A percentile compares a stretch with the other conserved stretches of the same genome.
phyloP scores from a whole-genome alignment of 1,140 invertebrate genomes.

The Zaprionus inermis region DNA sequence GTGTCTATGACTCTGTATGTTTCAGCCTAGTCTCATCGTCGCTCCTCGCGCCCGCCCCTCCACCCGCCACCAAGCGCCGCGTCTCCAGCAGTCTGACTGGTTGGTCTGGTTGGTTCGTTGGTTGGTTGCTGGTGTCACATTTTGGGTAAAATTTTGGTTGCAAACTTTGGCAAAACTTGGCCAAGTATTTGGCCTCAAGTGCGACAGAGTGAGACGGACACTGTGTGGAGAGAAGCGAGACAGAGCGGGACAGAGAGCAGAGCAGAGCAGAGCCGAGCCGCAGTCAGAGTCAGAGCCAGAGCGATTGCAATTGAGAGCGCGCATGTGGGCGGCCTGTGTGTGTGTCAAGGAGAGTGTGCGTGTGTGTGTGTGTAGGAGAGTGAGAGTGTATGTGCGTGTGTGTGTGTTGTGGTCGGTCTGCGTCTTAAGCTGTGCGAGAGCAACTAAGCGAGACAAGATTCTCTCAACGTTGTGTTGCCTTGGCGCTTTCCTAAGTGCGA shows the following conservation, averaged over 20 bases:
- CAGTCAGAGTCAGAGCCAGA: constrained; percentile 1
- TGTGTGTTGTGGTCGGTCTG: constrained; percentile 38
- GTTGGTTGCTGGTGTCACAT: constrained; percentile 82
- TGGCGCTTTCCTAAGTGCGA: constrained; percentile 63
- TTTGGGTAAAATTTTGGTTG: constrained; percentile 82
- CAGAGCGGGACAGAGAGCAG: constrained; percentile 18
- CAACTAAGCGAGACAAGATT: constrained; percentile 29
- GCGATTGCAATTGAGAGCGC: constrained; percentile 50
- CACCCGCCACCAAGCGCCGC: neutral
- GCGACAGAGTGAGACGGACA: constrained; percentile 56
- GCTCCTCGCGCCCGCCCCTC: too few species aligned
- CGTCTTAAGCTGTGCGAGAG: constrained; percentile 37
- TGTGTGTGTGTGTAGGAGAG: constrained; percentile 39
- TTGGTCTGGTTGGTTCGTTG: constrained; percentile 72
- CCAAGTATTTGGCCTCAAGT: constrained; percentile 80
- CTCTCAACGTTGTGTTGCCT: constrained; percentile 39
- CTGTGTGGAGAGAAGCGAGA: neutral
- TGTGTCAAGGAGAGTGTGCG: constrained; percentile 49
- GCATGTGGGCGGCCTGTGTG: constrained; percentile 49
- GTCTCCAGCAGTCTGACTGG: constrained; percentile 40
- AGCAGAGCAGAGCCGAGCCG: constrained; percentile 15
- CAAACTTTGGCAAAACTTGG: constrained; percentile 83
- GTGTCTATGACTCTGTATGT: neutral
- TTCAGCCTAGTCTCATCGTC: constrained; percentile 3
- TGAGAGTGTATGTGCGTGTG: constrained; percentile 21